These are phyloP conservation scores for Dasyurus viverrinus DNA, from an alignment of 2,113 vertebrate species.

Conservation along the genomic window DNA sequence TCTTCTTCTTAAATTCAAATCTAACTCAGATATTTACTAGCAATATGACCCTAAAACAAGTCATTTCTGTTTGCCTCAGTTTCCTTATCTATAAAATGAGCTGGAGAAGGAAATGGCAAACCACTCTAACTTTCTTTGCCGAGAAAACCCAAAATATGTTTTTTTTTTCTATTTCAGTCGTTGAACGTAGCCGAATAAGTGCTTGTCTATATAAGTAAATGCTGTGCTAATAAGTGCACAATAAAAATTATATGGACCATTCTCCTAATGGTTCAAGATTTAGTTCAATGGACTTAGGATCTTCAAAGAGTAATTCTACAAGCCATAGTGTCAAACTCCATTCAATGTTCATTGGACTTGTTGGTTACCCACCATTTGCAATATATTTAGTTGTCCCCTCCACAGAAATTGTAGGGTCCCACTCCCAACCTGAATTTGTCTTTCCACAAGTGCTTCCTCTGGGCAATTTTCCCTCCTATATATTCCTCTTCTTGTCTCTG, in stretches of 20 bases:
- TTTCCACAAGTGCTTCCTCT: conserved; percentile 12
- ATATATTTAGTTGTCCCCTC: not conserved
- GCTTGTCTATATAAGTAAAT: not conserved
- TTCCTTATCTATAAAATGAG: not conserved
- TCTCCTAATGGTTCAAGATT: not conserved
- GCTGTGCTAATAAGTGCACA: not conserved
- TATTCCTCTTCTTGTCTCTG: conserved; percentile 22
- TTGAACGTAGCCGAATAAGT: not conserved
- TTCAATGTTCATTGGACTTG: not conserved
- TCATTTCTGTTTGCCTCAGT: not conserved
- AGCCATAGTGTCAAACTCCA: not conserved
- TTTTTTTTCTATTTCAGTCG: not conserved
- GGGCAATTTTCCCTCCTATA: not conserved
- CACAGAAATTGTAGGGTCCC: not conserved
- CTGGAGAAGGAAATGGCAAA: not conserved
- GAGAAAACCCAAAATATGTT: not conserved
- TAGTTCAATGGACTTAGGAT: not conserved
- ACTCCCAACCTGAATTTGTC: not conserved
- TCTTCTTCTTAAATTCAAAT: not conserved
- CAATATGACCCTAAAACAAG: not conserved
- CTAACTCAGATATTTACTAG: not conserved
- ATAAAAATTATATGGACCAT: not conserved
- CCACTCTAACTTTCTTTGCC: not conserved
- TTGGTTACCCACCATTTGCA: not conserved
- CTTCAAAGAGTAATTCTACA: not conserved